These are phyloP conservation scores for Shargacucullia verbasci DNA, from an alignment of 2,888 invertebrate species.

Conservation along the genomic window DNA sequence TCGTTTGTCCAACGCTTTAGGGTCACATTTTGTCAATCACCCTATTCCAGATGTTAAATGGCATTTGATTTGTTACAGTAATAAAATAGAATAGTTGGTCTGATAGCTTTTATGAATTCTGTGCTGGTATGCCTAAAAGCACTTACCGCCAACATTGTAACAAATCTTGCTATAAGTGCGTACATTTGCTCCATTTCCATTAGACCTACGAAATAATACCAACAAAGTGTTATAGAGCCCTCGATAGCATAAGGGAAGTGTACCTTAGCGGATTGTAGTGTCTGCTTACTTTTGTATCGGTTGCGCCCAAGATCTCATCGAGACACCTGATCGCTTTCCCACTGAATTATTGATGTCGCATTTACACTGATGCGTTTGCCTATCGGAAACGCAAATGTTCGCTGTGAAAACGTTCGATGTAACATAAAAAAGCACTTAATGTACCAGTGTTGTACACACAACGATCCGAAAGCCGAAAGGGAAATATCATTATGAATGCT, in stretches of 20 bases:
- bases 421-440: conserved; percentile 73
- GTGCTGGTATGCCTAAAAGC: conserved; percentile 25
- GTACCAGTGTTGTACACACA: conserved; percentile 30
- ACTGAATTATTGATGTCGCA: conserved; percentile 76
- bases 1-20: conserved; percentile 40
- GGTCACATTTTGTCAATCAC: conserved; percentile 31
- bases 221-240: conserved; percentile 17
- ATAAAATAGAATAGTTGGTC: conserved; percentile 28
- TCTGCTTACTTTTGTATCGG: conserved; percentile 33
- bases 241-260: conserved; percentile 30
- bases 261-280: too few species aligned
- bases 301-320: conserved; percentile 22
- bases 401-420: conserved; percentile 60
- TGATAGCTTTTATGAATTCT: conserved; percentile 21
- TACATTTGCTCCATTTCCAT: conserved; percentile 42
- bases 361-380: conserved; percentile 74
- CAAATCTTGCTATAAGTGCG: conserved; percentile 14
- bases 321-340: conserved; percentile 57
- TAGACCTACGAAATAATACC: conserved; percentile 43
- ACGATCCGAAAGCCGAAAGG: conserved; percentile 15
- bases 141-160: conserved; percentile 26
- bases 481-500: conserved; percentile 30
- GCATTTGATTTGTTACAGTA: conserved; percentile 35
- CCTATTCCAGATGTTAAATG: conserved; percentile 25
- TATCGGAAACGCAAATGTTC: conserved; percentile 70